phyloP scores from a whole-genome alignment of 2,888 invertebrate species.

The Cryptus viduatorius region DNA sequence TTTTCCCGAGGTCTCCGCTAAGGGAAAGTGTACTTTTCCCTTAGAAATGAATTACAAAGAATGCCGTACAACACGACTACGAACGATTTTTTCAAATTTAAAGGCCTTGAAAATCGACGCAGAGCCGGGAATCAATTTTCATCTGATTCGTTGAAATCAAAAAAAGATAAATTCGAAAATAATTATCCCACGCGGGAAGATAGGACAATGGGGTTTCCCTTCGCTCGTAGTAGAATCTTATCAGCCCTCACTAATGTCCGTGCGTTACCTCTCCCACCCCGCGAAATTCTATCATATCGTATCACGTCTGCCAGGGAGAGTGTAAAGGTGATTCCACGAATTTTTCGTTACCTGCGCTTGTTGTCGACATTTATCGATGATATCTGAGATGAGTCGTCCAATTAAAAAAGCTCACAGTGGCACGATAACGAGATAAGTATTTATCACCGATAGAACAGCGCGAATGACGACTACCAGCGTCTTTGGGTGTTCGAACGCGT shows the following conservation, averaged over 20 bases:
- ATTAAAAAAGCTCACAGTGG: constrained; percentile 74
- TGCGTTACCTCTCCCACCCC: not conserved
- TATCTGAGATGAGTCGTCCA: constrained; percentile 75
- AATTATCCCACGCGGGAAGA: not conserved
- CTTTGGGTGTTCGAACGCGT: constrained; percentile 51
- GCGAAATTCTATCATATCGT: not conserved
- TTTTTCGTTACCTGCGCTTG: constrained; percentile 62
- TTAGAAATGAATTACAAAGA: no score
- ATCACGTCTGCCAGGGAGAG: not conserved
- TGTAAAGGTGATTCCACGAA: constrained; percentile 57
- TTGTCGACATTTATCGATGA: constrained; percentile 71
- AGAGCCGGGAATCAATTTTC: not conserved
- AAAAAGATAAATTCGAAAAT: not conserved
- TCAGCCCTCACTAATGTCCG: not conserved
- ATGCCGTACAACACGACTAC: no score
- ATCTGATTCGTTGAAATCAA: not conserved
- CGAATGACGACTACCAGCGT: constrained; percentile 62
- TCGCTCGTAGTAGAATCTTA: not conserved
- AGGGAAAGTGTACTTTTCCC: no score
- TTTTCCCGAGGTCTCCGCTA: no score
- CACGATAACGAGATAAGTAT: constrained; percentile 79
- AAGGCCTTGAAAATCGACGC: not conserved
- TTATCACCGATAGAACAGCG: constrained; percentile 74
- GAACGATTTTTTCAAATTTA: not conserved
- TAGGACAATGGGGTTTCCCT: not conserved